phyloP scores from a whole-genome alignment of 2,888 invertebrate species.

The Penaeus monodon region DNA sequence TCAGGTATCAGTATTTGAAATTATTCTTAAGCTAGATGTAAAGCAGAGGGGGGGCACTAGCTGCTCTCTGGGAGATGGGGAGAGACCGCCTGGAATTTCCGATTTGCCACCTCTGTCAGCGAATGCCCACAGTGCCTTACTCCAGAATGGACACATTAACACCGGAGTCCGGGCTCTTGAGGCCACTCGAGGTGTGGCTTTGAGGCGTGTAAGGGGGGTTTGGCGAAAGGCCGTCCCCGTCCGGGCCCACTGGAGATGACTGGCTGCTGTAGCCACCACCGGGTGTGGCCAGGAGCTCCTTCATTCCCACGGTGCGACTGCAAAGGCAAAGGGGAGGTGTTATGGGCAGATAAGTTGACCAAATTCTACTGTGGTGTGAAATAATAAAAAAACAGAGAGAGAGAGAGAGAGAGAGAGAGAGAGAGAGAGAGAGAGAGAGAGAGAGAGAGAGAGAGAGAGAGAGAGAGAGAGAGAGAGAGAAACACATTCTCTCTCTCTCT shows the following conservation, averaged over 20 bases:
- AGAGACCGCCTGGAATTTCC: not conserved
- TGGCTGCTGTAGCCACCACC: conserved; percentile 46
- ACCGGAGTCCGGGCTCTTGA: conserved; percentile 63
- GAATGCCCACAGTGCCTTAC: conserved; percentile 25
- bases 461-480: too few relatives aligned
- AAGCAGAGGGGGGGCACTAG: conserved; percentile 12
- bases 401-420: too few relatives aligned
- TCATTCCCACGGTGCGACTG: conserved; percentile 39
- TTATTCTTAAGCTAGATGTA: conserved; percentile 32
- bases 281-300: conserved; percentile 40
- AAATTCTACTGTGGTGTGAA: too few relatives aligned
- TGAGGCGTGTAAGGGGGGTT: conserved; percentile 43
- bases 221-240: conserved; percentile 48
- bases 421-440: too few relatives aligned
- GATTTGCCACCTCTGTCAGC: conserved; percentile 17
- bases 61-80: not conserved
- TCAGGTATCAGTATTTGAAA: conserved; percentile 40
- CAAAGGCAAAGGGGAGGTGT: not conserved
- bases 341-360: too few relatives aligned
- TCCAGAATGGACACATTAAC: conserved; percentile 63
- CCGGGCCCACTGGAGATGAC: conserved; percentile 19
- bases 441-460: too few relatives aligned
- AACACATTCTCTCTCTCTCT: too few relatives aligned
- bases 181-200: conserved; percentile 54
- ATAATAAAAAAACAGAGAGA: too few relatives aligned